Base-by-base conservation (phyloP, 2,797 vertebrate genomes). In the Leucoraja ocellata region DNA sequence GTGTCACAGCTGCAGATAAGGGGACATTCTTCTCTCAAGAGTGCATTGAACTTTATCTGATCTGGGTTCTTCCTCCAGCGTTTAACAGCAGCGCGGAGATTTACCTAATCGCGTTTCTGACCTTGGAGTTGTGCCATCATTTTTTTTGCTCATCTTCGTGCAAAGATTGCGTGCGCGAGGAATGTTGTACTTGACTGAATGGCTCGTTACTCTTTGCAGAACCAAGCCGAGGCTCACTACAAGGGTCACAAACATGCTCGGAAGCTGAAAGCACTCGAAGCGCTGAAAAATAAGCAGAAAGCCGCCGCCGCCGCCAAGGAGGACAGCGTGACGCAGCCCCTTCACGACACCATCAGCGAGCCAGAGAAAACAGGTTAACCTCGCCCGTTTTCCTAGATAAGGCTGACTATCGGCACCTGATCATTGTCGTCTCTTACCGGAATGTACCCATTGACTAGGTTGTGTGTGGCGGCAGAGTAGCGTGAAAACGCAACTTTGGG, bases 201-300 rank as follows among this genome's bases (percentile, higher is more conserved):
- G 65, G 90, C 54, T 91, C 23, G 14, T 74, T 74, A 73, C 23
- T 23, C 63, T 91, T 91, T 74, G 11, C 39, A 99, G 98, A 99
- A 99, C 96, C 98, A 99, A 96, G 98, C 98, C 0, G 98, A 99
- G 94, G 98, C 98, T 0, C 98, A 99, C 96, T 99, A 99, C 94
- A 99, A 99, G 96, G 98, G 98, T 94, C 98, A 99, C 96, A 99
- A 98, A 94, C 98, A 99, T 0, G 97, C 98, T 0, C 96, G 98
- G 93, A 98, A 99, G 95, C 97, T 99, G 95, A 98, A 99, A 95
- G 98, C 98, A 94, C 97, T 99, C 1, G 98, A 99, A 95, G 97
- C 97, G 81, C 97, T 98, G 96, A 99, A 98, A 97, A 98, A 96
- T 96, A 97, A 98, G 95, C 98, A 99, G 96, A 98, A 96, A 79